These are phyloP conservation scores for Erythrocercus mccallii DNA, from an alignment of 2,113 vertebrate genomes.

Conservation along the genomic window DNA sequence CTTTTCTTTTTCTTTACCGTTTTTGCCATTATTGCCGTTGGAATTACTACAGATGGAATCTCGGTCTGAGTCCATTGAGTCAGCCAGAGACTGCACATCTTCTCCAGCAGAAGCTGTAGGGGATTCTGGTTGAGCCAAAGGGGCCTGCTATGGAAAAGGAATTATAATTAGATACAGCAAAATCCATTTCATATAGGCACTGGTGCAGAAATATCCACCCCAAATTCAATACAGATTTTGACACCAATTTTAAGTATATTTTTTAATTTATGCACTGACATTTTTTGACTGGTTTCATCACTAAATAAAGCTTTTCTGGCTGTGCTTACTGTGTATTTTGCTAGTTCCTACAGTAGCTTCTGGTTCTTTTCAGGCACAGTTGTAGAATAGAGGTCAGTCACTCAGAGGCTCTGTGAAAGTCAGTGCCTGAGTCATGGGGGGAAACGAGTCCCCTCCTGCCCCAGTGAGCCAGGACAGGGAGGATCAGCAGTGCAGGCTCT, in stretches of 20 bases:
- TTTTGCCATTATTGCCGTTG: slow-evolving; percentile 90
- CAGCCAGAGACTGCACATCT: slow-evolving; percentile 94
- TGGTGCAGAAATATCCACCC: neutral
- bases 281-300: neutral
- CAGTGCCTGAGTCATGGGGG: neutral
- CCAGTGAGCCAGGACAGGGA: neutral
- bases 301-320: neutral
- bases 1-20: slow-evolving; percentile 87
- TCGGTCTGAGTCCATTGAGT: slow-evolving; percentile 96
- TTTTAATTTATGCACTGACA: neutral
- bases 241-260: neutral
- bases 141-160: slow-evolving; percentile 80
- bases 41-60: slow-evolving; percentile 98
- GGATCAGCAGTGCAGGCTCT: neutral
- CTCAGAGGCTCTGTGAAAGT: neutral
- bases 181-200: neutral
- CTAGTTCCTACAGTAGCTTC: neutral
- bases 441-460: neutral
- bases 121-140: slow-evolving; percentile 96
- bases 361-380: neutral
- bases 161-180: neutral
- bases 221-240: neutral
- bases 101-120: slow-evolving; percentile 96
- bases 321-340: neutral
- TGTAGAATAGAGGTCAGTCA: neutral